Evolutionary conservation across 2,888 invertebrate genomes (phyloP).

Genomic region (Cheilosia soror): DNA sequence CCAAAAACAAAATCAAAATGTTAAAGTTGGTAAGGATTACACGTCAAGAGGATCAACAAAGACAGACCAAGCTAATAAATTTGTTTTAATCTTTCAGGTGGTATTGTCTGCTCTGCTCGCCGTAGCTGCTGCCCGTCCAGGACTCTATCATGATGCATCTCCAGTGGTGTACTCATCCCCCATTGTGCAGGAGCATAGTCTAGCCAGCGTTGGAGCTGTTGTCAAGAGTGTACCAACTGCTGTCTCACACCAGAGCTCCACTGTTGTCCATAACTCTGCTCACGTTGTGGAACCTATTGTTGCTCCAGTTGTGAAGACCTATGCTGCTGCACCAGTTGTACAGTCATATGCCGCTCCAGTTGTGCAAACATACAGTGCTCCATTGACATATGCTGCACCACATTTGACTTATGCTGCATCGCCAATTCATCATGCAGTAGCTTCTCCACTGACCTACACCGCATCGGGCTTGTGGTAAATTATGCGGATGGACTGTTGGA

Average conservation of each 20-base stretch:
- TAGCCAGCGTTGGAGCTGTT: slow-evolving; percentile 80
- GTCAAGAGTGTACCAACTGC: slow-evolving; percentile 84
- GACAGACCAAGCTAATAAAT: not conserved
- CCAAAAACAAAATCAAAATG: slow-evolving; percentile 46
- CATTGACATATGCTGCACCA: slow-evolving; percentile 44
- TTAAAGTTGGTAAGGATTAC: slow-evolving; percentile 62
- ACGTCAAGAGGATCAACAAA: not conserved
- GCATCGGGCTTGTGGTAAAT: slow-evolving; percentile 72
- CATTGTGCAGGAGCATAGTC: slow-evolving; percentile 79
- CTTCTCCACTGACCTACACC: slow-evolving; percentile 80
- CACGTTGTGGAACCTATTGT: slow-evolving; percentile 80
- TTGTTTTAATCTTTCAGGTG: slow-evolving; percentile 5
- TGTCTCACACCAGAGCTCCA: slow-evolving; percentile 83
- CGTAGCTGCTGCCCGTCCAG: slow-evolving; percentile 80
- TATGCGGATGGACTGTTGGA: not conserved
- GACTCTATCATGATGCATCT: slow-evolving; percentile 74
- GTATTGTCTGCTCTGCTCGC: slow-evolving; percentile 77
- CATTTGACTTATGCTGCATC: slow-evolving; percentile 64
- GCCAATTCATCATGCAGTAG: slow-evolving; percentile 72
- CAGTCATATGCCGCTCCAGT: slow-evolving; percentile 59
- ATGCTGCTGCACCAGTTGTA: slow-evolving; percentile 75
- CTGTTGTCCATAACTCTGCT: slow-evolving; percentile 83
- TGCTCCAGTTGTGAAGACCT: slow-evolving; percentile 79
- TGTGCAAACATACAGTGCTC: slow-evolving; percentile 19
- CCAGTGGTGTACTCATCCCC: slow-evolving; percentile 79